phyloP scores from a whole-genome alignment of 2,888 invertebrate genomes.

The Asteroscopus sphinx region DNA sequence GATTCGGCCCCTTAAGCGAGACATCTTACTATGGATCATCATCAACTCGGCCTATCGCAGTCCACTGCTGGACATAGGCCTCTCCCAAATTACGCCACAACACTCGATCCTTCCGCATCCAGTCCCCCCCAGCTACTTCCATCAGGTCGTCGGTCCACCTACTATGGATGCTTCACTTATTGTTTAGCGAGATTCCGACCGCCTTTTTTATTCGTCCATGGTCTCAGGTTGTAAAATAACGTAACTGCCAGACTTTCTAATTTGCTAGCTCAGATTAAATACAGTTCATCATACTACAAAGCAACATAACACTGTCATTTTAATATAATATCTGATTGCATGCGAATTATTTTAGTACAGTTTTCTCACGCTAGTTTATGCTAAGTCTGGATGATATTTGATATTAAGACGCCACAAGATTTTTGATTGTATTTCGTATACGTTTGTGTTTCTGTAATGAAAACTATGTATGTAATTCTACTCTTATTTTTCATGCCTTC shows the following conservation, averaged over 20 bases:
- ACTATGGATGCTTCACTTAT: no score
- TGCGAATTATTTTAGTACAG: constrained; percentile 65
- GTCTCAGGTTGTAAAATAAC: not conserved
- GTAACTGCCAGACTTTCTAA: not conserved
- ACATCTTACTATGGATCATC: no score
- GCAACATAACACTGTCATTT: constrained; percentile 25
- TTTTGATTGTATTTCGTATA: constrained; percentile 34
- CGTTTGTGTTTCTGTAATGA: constrained; percentile 2
- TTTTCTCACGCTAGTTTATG: constrained; percentile 64
- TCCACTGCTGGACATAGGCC: no score
- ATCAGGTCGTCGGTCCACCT: no score
- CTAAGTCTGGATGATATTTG: constrained; percentile 22
- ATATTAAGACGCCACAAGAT: constrained; percentile 35
- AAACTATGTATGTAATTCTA: not conserved
- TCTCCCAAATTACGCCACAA: no score
- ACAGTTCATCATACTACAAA: constrained; percentile 27
- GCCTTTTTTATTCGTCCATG: not conserved
- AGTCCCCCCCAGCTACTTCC: no score
- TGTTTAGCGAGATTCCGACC: no score
- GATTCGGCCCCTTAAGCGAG: no score
- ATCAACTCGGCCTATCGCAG: no score
- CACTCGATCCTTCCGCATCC: no score
- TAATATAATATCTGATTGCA: constrained; percentile 57
- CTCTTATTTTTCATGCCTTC: no score
- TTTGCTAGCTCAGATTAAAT: not conserved